Conservation (phyloP, 1,140 invertebrate species). For the Drosophila kanapiae region DNA sequence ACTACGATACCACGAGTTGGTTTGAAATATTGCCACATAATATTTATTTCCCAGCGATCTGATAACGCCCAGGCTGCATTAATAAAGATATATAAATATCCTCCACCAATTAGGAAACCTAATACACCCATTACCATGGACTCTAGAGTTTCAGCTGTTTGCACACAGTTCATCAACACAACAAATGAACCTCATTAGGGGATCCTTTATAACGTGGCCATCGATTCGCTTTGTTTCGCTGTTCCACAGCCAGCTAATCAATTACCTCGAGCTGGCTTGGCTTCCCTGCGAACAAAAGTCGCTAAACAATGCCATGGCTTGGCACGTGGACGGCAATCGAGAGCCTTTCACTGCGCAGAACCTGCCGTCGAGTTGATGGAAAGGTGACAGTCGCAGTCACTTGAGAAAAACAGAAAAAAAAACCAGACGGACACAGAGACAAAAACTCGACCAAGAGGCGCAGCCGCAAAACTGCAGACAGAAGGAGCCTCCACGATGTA, state of each 20-base stretch:
- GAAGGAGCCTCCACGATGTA: slow-evolving; percentile 15
- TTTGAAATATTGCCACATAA: slow-evolving; percentile 1
- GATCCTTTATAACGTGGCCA: slow-evolving; percentile 27
- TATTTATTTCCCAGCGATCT: not conserved
- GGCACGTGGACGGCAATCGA: slow-evolving; percentile 71
- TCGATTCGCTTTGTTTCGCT: slow-evolving; percentile 38
- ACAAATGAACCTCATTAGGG: slow-evolving; percentile 33
- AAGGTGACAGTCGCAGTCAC: slow-evolving; percentile 75
- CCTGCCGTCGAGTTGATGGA: slow-evolving; percentile 69
- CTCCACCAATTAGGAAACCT: slow-evolving; percentile 28
- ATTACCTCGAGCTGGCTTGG: slow-evolving; percentile 51
- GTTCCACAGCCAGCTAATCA: slow-evolving; percentile 63
- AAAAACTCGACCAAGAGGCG: slow-evolving; percentile 32
- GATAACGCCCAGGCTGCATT: not conserved
- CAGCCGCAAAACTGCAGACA: slow-evolving; percentile 57
- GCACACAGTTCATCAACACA: slow-evolving; percentile 6
- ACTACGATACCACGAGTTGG: not conserved
- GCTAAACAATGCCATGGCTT: slow-evolving; percentile 56
- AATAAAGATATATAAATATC: slow-evolving; percentile 6
- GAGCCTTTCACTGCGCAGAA: slow-evolving; percentile 66
- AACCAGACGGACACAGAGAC: slow-evolving; percentile 19
- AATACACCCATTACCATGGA: slow-evolving; percentile 20
- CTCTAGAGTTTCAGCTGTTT: slow-evolving; percentile 29
- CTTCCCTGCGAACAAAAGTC: slow-evolving; percentile 39
- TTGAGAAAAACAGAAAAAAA: slow-evolving; percentile 28